phyloP scores from a whole-genome alignment of 2,888 invertebrate species.

The Emesis russula region DNA sequence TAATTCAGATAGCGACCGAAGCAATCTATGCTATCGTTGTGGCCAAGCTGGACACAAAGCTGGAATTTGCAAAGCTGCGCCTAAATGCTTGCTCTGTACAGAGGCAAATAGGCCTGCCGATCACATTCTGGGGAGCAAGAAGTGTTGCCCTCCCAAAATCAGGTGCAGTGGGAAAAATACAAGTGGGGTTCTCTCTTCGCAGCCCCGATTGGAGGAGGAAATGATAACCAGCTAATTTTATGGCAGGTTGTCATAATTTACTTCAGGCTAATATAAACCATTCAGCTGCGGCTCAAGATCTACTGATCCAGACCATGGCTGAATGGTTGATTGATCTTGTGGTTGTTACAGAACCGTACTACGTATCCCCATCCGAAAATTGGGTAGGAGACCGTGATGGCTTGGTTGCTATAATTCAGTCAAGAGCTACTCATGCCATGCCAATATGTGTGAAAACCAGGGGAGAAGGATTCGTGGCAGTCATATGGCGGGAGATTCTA shows the following conservation, averaged over 20 bases:
- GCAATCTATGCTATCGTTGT: not conserved
- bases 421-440: not conserved
- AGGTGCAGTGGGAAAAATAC: not conserved
- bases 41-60: not conserved
- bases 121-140: not conserved
- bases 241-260: not conserved
- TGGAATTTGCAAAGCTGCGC: not conserved
- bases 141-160: not conserved
- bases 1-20: not conserved
- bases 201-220: not conserved
- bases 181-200: not conserved
- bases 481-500: not conserved
- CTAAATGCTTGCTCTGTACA: not conserved
- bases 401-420: not conserved
- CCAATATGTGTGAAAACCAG: not conserved
- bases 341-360: not conserved
- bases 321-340: not conserved
- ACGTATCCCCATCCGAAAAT: not conserved
- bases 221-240: not conserved
- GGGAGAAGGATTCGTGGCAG: not conserved
- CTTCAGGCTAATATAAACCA: slow-evolving; percentile 6
- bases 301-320: not conserved
- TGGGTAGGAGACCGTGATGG: not conserved
- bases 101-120: not conserved
- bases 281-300: not conserved